Evolutionary conservation across 2,113 vertebrate species (phyloP).

Genomic region (rat (Rattus norvegicus)): DNA sequence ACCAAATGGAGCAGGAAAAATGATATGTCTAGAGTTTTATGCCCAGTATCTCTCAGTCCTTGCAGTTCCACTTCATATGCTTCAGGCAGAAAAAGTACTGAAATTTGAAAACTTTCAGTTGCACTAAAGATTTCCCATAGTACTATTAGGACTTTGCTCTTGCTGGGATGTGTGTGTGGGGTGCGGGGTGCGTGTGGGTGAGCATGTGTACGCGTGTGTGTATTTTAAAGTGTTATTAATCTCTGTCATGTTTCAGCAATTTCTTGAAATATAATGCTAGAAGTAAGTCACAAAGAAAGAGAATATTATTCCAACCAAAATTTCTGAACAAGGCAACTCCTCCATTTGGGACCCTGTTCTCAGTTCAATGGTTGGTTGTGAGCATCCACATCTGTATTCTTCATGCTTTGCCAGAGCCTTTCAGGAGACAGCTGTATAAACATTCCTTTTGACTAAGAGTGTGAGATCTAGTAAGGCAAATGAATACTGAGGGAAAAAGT

Average conservation of each 20-base stretch:
- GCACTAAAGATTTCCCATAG: background rate
- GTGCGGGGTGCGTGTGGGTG: background rate
- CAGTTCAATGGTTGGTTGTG: no score
- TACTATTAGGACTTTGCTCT: background rate
- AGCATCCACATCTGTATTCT: no score
- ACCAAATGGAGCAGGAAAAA: background rate
- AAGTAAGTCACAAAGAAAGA: background rate
- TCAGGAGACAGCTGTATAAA: no score
- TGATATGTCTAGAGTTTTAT: background rate
- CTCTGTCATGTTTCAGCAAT: background rate
- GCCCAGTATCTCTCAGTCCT: background rate
- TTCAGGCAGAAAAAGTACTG: background rate
- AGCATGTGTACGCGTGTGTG: background rate
- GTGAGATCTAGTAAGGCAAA: background rate
- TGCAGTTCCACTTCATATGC: background rate
- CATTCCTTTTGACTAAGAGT: background rate
- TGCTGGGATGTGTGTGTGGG: background rate
- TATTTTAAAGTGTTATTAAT: background rate
- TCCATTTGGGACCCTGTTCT: no score
- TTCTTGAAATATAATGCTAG: background rate
- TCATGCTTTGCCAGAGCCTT: no score
- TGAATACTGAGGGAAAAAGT: background rate
- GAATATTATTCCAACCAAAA: background rate
- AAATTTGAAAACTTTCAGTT: background rate
- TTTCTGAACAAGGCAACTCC: background rate